Evolutionary conservation across 2,888 invertebrate genomes (phyloP), one percentile per base, ranked within the genome.

Genomic region (Agonopterix heracliana): DNA sequence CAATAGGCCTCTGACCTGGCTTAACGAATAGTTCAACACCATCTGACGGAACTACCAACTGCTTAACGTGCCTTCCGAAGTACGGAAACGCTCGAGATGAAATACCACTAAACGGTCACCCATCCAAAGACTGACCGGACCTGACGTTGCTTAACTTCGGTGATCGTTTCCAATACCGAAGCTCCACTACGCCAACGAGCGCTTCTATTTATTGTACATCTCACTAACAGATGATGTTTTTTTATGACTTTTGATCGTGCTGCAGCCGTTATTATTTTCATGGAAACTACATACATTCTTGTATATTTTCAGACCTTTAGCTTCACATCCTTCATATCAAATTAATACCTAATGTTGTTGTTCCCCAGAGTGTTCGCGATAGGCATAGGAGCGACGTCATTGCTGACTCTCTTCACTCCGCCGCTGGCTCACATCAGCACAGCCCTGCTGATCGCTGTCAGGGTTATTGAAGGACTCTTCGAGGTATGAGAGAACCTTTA

Each of bases 371-470:
- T 95, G 11, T 94, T 94, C 72, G 95, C 95, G 17, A 79, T 92
- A 54, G 96, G 96, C 11, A 93, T 96, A 36, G 93, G 93, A 0
- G 90, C 92, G 0, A 96, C 96, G 0, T 94, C 96, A 0, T 68
- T 95, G 9, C 83, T 96, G 55, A 96, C 96, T 0, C 74, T 97
- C 0, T 78, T 96, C 54, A 96, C 96, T 0, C 97, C 97, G 0
- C 84, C 93, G 11, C 90, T 95, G 1, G 95, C 95, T 0, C 91
- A 92, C 55, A 89, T 91, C n/a, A 93, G 93, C 66, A 91, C 93
- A 1, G 91, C 89, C 13, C 81, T 93, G 43, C 87, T 97, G 17
- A 81, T 96, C 10, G 91, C 91, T 1, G 90, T 96, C 2, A 89
- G 97, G 53, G 91, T 95, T 4, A 67, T 95, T 36, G 94, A 95